Conservation (phyloP, 2,888 invertebrate species). For the Metalampra italica region DNA sequence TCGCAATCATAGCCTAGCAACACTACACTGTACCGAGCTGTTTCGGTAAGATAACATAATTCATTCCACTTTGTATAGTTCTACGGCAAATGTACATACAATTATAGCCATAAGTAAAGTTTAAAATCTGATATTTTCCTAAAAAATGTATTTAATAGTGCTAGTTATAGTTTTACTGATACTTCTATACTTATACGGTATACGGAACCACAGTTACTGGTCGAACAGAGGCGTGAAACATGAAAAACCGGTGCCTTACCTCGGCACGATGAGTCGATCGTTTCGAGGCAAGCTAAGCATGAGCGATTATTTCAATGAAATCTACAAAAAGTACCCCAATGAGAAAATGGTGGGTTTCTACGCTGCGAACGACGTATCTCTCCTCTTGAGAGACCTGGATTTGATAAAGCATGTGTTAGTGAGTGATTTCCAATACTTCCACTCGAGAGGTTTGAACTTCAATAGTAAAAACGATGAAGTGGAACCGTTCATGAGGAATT, state of each 20-base stretch:
- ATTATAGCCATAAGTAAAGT: too few species aligned
- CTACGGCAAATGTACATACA: too few species aligned
- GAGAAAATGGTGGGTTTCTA: constrained; percentile 60
- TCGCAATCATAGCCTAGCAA: not conserved
- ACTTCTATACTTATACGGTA: constrained; percentile 43
- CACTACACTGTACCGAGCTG: not conserved
- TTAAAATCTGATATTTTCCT: too few species aligned
- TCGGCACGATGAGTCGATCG: constrained; percentile 49
- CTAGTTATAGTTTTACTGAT: not conserved
- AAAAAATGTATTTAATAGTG: not conserved
- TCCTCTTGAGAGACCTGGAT: constrained; percentile 59
- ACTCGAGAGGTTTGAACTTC: constrained; percentile 49
- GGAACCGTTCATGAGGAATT: constrained; percentile 56
- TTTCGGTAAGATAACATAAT: not conserved
- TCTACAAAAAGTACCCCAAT: constrained; percentile 49
- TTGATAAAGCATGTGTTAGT: constrained; percentile 52
- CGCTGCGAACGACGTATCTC: constrained; percentile 43
- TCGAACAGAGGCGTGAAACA: constrained; percentile 51
- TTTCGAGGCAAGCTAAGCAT: constrained; percentile 47
- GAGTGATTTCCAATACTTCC: constrained; percentile 53
- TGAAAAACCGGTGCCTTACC: constrained; percentile 45
- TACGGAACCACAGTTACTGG: constrained; percentile 52
- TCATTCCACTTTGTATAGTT: not conserved
- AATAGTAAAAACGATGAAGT: constrained; percentile 38
- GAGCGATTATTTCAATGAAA: constrained; percentile 46